Evolutionary conservation across 2,888 invertebrate species (phyloP).

Genomic region (Bibio marci): DNA sequence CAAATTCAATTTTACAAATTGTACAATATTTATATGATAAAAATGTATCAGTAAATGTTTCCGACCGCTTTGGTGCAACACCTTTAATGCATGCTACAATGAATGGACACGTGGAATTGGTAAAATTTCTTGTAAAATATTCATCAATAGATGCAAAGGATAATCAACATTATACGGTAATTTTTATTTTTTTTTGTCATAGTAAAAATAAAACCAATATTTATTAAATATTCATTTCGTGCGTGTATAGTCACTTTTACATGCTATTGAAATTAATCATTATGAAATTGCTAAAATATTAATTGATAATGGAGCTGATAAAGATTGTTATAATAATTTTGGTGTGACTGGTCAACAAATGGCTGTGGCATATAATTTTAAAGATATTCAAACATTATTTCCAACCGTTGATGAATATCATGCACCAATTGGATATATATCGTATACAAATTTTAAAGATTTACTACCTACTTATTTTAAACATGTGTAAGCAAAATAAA

Average conservation of each 20-base stretch:
- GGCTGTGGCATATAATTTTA: constrained; percentile 23
- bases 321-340: constrained; percentile 17
- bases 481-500: background rate
- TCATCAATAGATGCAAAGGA: constrained; percentile 23
- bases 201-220: background rate
- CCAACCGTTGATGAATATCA: constrained; percentile 16
- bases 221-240: background rate
- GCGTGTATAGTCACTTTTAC: constrained; percentile 16
- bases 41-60: constrained; percentile 21
- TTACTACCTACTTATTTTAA: constrained; percentile 7
- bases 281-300: constrained; percentile 21
- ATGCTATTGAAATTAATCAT: constrained; percentile 26
- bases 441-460: constrained; percentile 21
- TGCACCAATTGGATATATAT: constrained; percentile 20
- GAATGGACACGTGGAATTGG: constrained; percentile 18
- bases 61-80: constrained; percentile 24
- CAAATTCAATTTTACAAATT: constrained; percentile 10
- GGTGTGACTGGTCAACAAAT: constrained; percentile 24
- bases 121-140: constrained; percentile 17
- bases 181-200: background rate
- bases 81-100: constrained; percentile 26
- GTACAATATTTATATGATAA: constrained; percentile 17
- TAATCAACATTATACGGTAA: constrained; percentile 21
- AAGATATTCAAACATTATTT: constrained; percentile 21
- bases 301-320: constrained; percentile 16